Evolutionary conservation across 2,797 vertebrate species (phyloP).

Genomic region (Ciconia nigra): DNA sequence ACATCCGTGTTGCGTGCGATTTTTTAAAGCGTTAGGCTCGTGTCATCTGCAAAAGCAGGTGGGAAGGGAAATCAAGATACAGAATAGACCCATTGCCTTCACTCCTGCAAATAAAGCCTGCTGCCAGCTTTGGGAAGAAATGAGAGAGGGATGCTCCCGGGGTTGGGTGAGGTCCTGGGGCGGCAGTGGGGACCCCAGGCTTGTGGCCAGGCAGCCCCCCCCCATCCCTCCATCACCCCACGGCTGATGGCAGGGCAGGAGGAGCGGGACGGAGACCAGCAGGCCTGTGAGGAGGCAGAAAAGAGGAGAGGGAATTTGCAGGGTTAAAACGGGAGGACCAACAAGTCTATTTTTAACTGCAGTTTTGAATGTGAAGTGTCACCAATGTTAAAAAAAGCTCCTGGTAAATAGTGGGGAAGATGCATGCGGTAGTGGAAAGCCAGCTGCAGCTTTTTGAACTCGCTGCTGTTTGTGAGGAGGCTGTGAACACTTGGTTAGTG

Average conservation of each 20-base stretch:
- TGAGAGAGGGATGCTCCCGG: background rate
- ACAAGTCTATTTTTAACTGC: slow-evolving; percentile 34
- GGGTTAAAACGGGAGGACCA: slow-evolving; percentile 36
- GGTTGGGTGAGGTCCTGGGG: background rate
- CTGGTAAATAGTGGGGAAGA: slow-evolving; percentile 45
- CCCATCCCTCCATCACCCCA: background rate
- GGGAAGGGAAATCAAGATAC: background rate
- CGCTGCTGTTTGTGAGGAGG: background rate
- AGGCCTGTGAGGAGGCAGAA: background rate
- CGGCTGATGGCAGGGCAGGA: background rate
- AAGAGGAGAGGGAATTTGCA: background rate
- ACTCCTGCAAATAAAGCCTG: background rate
- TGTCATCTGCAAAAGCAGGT: background rate
- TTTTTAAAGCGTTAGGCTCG: background rate
- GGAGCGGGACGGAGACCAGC: background rate
- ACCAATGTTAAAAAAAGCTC: slow-evolving; percentile 55
- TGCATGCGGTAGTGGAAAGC: background rate
- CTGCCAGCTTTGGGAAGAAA: background rate
- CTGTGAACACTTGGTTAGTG: background rate
- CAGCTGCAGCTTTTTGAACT: slow-evolving; percentile 56
- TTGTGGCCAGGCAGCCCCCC: background rate
- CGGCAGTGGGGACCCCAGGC: background rate
- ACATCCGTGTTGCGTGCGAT: background rate
- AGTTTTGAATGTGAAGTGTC: slow-evolving; percentile 60
- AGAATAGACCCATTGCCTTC: background rate